Evolutionary conservation across 2,888 invertebrate genomes (phyloP).

Genomic region (Leptinotarsa rubiginosa): DNA sequence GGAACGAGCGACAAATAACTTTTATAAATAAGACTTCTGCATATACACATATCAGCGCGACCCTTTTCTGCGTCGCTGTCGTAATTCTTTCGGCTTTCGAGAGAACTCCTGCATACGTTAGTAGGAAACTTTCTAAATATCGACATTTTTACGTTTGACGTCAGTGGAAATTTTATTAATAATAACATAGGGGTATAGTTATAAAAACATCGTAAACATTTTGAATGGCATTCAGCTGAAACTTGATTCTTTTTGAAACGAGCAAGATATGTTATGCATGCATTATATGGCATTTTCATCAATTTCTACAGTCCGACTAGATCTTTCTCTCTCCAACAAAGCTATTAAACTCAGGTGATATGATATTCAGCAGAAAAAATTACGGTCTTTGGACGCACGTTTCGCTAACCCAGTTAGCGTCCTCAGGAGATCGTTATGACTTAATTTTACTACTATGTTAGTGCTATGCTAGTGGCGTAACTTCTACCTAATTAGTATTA

Average conservation of each 20-base stretch:
- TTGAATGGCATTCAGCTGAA: not conserved
- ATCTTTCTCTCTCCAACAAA: too few relatives aligned
- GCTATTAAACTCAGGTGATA: too few relatives aligned
- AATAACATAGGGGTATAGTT: not conserved
- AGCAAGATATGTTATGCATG: not conserved
- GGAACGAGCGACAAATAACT: slow-evolving; percentile 41
- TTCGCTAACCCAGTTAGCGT: too few relatives aligned
- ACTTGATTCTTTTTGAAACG: not conserved
- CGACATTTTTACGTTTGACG: slow-evolving; percentile 22
- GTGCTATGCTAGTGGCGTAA: too few relatives aligned
- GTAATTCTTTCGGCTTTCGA: slow-evolving; percentile 29
- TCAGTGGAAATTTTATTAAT: slow-evolving; percentile 14
- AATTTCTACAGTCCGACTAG: not conserved
- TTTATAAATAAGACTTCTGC: slow-evolving; percentile 39
- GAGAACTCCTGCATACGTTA: slow-evolving; percentile 20
- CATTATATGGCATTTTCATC: not conserved
- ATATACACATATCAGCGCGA: slow-evolving; percentile 34
- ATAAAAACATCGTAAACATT: slow-evolving; percentile 15
- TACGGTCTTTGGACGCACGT: too few relatives aligned
- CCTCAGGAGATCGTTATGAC: too few relatives aligned
- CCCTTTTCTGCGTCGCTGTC: slow-evolving; percentile 35
- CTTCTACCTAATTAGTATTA: too few relatives aligned
- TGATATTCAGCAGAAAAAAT: too few relatives aligned
- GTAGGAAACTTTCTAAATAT: slow-evolving; percentile 20
- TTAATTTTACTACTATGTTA: too few relatives aligned